A percentile compares a stretch with the other conserved stretches of the same genome.
Evolutionary conservation across 2,888 invertebrate species (phyloP).

Genomic region (Apamea epomidion): DNA sequence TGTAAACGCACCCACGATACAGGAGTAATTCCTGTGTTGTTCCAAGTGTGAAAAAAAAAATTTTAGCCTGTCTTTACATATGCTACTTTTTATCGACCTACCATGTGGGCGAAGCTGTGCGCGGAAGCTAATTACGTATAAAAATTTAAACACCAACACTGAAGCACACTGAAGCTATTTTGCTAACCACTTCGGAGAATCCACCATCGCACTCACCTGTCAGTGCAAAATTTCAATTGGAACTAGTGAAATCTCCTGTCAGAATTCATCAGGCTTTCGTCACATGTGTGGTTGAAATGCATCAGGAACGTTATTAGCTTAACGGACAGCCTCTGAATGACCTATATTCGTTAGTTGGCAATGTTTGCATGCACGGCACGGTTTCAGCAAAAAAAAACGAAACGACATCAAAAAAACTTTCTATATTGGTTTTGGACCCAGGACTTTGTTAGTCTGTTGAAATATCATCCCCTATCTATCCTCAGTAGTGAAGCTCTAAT

Average conservation of each 20-base stretch:
- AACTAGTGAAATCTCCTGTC: background rate
- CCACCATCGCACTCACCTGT: too few relatives aligned
- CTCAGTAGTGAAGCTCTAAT: background rate
- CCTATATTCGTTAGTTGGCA: conserved; percentile 31
- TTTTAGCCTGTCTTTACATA: too few relatives aligned
- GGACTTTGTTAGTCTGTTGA: conserved; percentile 11
- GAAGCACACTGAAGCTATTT: background rate
- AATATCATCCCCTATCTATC: conserved; percentile 10
- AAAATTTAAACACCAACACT: background rate
- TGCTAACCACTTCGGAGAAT: background rate
- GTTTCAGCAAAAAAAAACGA: conserved; percentile 28
- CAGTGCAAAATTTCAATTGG: background rate
- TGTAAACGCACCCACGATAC: too few relatives aligned
- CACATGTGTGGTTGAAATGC: background rate
- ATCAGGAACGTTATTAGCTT: background rate
- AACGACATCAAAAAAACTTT: conserved; percentile 22
- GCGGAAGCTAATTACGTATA: too few relatives aligned
- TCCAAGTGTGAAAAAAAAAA: too few relatives aligned
- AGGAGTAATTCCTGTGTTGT: too few relatives aligned
- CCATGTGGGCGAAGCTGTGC: too few relatives aligned
- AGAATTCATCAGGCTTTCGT: background rate
- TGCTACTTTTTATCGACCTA: too few relatives aligned
- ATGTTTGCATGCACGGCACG: conserved; percentile 16
- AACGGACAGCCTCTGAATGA: conserved; percentile 16
- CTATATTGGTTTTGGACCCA: background rate